These are phyloP conservation scores for Motacilla tschutschensis DNA, from an alignment of 2,113 vertebrate genomes.

Conservation along the genomic window DNA sequence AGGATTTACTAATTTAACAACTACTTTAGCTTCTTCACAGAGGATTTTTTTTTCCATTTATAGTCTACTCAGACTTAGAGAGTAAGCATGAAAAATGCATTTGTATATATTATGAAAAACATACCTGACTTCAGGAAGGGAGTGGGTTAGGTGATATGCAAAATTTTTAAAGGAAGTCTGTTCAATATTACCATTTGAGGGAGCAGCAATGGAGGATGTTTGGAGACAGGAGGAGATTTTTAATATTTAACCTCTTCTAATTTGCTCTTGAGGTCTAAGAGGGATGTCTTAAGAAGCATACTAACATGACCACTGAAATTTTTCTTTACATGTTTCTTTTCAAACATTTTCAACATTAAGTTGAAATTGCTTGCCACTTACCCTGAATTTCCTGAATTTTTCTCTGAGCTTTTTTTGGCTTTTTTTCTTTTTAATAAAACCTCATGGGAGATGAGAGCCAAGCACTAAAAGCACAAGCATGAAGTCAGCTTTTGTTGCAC, in stretches of 20 bases:
- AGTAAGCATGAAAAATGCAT: background rate
- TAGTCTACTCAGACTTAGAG: background rate
- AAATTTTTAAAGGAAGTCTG: background rate
- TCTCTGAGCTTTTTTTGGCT: background rate
- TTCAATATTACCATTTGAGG: background rate
- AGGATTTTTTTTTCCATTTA: background rate
- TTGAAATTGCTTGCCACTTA: background rate
- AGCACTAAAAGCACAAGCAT: background rate
- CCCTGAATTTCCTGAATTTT: background rate
- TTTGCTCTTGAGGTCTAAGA: background rate
- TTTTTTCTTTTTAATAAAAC: background rate
- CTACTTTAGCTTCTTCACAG: background rate
- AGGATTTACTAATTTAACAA: background rate
- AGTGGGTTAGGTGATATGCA: background rate
- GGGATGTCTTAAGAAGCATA: background rate
- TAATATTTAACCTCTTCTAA: background rate
- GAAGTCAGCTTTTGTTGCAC: background rate
- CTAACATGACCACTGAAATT: background rate
- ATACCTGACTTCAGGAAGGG: background rate
- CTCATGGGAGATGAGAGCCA: background rate
- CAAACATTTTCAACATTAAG: background rate
- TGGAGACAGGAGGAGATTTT: background rate
- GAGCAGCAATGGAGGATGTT: background rate
- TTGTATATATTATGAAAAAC: background rate
- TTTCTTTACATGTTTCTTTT: background rate